Percentiles rank a stretch among this genome's conserved stretches.
phyloP scores from a whole-genome alignment of 2,888 invertebrate genomes.

The Trachelus tabidus region DNA sequence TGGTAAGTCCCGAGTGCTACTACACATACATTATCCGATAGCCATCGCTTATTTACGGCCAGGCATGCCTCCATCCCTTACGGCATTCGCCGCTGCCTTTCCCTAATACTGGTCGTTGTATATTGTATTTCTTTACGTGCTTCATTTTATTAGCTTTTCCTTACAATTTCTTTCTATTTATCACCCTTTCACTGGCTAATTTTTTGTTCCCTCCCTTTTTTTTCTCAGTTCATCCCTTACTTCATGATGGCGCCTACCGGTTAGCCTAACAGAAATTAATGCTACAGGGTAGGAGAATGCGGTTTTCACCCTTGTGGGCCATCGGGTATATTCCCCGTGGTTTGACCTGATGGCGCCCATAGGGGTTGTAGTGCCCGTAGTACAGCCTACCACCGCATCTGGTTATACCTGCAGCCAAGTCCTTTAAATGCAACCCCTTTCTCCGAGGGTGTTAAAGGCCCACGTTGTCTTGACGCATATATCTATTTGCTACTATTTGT shows the following conservation, averaged over 20 bases:
- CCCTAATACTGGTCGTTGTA: background rate
- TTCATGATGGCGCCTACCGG: background rate
- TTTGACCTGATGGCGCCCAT: background rate
- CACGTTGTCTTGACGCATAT: background rate
- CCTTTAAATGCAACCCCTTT: background rate
- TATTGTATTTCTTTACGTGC: background rate
- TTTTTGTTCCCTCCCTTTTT: background rate
- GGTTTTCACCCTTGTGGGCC: background rate
- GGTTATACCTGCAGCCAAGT: background rate
- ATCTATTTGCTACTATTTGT: background rate
- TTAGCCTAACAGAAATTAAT: background rate
- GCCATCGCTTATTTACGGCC: conserved; percentile 49
- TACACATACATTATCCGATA: conserved; percentile 47
- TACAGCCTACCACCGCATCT: background rate
- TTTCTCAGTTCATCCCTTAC: background rate
- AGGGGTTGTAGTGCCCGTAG: background rate
- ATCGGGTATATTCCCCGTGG: background rate
- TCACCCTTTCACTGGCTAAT: background rate
- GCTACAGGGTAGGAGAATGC: background rate
- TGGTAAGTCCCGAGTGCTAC: conserved; percentile 42
- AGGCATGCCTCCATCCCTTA: background rate
- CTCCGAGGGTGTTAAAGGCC: background rate
- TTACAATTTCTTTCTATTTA: no score
- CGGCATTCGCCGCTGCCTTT: background rate
- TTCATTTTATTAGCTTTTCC: background rate